Evolutionary conservation across 2,113 vertebrate genomes (phyloP), one percentile per base, ranked within the genome.

Genomic region (Chaetops frenatus): DNA sequence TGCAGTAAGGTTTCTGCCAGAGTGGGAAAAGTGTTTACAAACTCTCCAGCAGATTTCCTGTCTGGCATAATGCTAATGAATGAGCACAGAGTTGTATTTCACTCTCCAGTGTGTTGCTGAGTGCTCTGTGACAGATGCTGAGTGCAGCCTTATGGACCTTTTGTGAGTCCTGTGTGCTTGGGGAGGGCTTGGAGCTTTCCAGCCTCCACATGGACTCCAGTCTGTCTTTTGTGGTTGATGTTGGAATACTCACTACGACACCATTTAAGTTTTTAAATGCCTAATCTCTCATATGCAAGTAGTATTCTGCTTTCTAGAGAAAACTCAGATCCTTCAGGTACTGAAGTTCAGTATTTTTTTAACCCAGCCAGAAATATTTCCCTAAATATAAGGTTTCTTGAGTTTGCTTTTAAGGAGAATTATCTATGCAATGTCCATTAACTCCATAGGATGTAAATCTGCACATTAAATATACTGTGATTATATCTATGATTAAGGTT

Each of bases 171-270:
- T 20, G 24, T 24, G 8, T 22, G 28, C 36, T 5, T 47, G 1
- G 24, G 65, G 29, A 21, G 51, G 20, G 71, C 60, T 92, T 2
- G 0, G 12, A 14, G 78, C 73, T 70, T n/a, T 21, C 33, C 60
- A 40, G 29, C 36, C 58, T 8, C n/a, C 4, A 1, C 25, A 2
- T 19, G 74, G 45, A 10, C 50, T 56, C 31, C 12, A 6, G 23
- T 4, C 25, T 0, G 0, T 36, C 44, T 36, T 47, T 22, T 0
- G 1, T 57, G 40, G 42, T 47, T 67, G 51, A 38, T 57, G n/a
- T 2, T 54, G 4, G 35, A 78, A 50, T 22, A 7, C 20, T 45
- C 40, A 19, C 1, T 0, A 0, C 18, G 61, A n/a, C 10, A 7
- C 25, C 45, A 13, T 22, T 53, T 19, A 29, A 23, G 24, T 36